Base-by-base conservation (phyloP, 2,113 vertebrate species). In the Rallus limicola region DNA sequence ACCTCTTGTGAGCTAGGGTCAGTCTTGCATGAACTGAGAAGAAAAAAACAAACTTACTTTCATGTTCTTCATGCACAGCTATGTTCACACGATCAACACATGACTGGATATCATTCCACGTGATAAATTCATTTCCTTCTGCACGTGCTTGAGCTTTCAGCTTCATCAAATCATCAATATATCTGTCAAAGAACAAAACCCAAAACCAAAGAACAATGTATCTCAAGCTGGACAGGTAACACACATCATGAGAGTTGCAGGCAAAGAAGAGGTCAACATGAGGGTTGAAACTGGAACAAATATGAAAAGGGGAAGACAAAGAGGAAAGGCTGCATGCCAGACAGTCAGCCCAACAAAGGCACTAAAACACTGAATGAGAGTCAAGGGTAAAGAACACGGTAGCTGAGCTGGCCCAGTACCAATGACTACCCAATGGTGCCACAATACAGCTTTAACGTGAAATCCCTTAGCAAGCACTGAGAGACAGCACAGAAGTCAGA, bases 61-160 rank as follows among this genome's bases (percentile, higher is more conserved):
- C 99, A 2, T 99, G 99, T 67, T 99, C 99, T 96, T 99, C 99
- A 9, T 97, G 99, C 50, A 99, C 98, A n/a, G 97, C 93, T 86
- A 96, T 48, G 93, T 99, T 99, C 96, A 99, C 99, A 14, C 97
- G 98, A 97, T 99, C 99, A 70, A 99, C 94, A n/a, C 98, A 99
- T 2, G 99, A 99, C 28, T 99, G 99, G 90, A 99, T 99, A 97
- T 99, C 99, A n/a, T 99, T 99, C 99, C 99, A 99, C 0, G 99
- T 99, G 70, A 99, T 97, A 55, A 98, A 99, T 23, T 99, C 98
- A 28, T 80, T 96, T 38, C 98, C 98, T 42, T 99, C 97, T 55
- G 98, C 98, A 48, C 86, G 96, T 11, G 97, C 98, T 46, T 98
- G 98, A 13, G 98, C 97, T 96, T 99, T 99, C 33, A 99, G 96